Evolutionary conservation across 2,113 vertebrate species (phyloP).

Genomic region (Leptodactylus fuscus): DNA sequence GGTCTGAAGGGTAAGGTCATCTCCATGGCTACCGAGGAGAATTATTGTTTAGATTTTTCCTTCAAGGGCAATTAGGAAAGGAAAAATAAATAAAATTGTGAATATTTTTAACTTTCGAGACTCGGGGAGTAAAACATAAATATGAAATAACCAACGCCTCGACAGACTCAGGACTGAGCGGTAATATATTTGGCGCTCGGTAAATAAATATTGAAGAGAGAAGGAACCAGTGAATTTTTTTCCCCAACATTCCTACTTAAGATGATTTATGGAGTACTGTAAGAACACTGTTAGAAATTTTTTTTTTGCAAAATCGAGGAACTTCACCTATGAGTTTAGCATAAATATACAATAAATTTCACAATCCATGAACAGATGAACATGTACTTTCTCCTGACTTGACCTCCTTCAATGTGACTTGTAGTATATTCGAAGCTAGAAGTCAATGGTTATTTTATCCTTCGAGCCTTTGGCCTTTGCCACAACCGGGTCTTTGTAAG

Average conservation of each 20-base stretch:
- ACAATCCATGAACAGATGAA: background rate
- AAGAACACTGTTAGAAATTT: background rate
- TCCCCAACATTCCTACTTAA: background rate
- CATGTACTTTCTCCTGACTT: background rate
- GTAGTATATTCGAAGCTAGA: background rate
- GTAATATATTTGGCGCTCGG: background rate
- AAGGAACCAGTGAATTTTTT: background rate
- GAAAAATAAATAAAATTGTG: background rate
- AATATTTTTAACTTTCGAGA: background rate
- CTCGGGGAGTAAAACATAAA: background rate
- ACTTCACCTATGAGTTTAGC: background rate
- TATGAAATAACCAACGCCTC: background rate
- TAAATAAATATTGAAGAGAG: background rate
- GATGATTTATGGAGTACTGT: background rate
- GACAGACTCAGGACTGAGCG: background rate
- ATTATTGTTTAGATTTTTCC: background rate
- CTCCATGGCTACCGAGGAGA: background rate
- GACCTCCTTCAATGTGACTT: background rate
- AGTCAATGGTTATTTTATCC: background rate
- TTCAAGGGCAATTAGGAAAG: background rate
- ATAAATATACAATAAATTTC: background rate
- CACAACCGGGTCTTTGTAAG: background rate
- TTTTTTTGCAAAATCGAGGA: background rate
- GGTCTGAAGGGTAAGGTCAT: constrained; percentile 1
- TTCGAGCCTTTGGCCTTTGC: background rate